Evolutionary conservation across 2,113 vertebrate species (phyloP).

Genomic region (Lophura nycthemera): DNA sequence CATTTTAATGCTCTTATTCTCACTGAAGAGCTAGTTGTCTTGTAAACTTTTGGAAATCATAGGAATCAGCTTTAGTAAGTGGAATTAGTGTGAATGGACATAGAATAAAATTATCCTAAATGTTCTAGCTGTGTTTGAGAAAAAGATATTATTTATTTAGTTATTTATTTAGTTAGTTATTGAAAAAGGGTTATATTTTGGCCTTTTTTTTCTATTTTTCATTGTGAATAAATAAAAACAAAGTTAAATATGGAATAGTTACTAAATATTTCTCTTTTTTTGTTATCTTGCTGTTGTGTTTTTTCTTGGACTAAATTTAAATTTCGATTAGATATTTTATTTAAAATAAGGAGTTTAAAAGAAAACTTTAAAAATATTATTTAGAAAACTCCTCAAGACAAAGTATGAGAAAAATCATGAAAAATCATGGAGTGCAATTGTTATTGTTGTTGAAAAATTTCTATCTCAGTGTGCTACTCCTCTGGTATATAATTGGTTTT

Average conservation of each 20-base stretch:
- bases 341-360: background rate
- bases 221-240: background rate
- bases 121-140: background rate
- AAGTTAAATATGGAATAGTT: background rate
- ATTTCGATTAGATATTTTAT: background rate
- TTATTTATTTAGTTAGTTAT: too few relatives aligned
- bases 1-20: too few relatives aligned
- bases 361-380: background rate
- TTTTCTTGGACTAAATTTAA: background rate
- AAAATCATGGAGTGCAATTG: background rate
- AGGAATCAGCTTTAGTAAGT: background rate
- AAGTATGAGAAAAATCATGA: background rate
- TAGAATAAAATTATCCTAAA: background rate
- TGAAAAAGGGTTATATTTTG: background rate
- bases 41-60: background rate
- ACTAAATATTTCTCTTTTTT: background rate
- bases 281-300: background rate
- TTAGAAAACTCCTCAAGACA: background rate
- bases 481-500: background rate
- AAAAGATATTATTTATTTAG: too few relatives aligned
- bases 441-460: background rate
- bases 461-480: background rate
- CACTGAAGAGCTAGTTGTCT: background rate
- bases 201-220: too few relatives aligned
- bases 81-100: background rate